Base-by-base conservation (phyloP, 1,140 invertebrate genomes). In the Anoplolepis gracilipes region DNA sequence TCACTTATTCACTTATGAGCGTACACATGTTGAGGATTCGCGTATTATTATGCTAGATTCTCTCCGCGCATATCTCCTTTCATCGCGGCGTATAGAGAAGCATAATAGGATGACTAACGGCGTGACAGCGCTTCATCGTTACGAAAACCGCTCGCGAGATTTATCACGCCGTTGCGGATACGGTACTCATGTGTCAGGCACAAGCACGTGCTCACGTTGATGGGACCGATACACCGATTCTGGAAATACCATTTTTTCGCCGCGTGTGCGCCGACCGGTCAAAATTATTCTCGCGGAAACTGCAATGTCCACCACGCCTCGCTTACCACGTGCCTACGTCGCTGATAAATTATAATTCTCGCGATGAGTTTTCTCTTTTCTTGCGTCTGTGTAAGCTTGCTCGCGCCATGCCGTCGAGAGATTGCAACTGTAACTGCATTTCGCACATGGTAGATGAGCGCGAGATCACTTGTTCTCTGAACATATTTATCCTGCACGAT, bases 91-190 rank as follows among this genome's bases (percentile, higher is more conserved):
- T 64, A 62, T 65, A 76, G 72, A 77, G 13, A 55, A 55, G 62
- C 78, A 89, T 91, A 90, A 89, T 89, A 59, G 84, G 84, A 90
- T 85, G 90, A 91, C 85, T 84, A 89, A 91, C 90, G 87, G 88
- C 65, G 78, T 39, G 64, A 55, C 78, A 72, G 46, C 64, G 84
- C 85, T 88, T 61, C 72, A 55, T 72, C 57, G 79, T 91, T 91
- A 87, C 90, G 88, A 91, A 91, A 91, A 91, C 57, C 62, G 55
- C 19, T 59, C 61, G 53, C 42, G 49, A 73, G 84, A 90, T 88
- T 86, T 85, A 89, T 88, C 62, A 28, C n/a, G 25, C 36, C 5
- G 28, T 30, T 53, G 53, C 75, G 49, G 16, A 81, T 55, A 25
- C 55, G 11, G 25, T 16, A 16, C 55, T 49, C n/a, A n/a, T n/a